A percentile compares a stretch with the other conserved stretches of the same genome.
Conservation (phyloP, 2,888 invertebrate species). For the Ophraella communa region DNA sequence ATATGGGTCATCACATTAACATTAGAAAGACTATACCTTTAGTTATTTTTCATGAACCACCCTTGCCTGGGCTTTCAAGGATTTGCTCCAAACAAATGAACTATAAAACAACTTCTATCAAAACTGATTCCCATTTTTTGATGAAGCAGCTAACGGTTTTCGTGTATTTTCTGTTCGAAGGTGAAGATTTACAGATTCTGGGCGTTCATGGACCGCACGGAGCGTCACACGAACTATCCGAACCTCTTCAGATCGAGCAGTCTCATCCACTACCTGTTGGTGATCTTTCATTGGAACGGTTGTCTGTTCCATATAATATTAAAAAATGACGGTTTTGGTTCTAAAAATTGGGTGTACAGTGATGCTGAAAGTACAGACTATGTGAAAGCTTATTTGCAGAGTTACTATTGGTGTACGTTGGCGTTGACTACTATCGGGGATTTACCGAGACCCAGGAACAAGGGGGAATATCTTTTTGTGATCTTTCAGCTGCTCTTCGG, state of each 20-base stretch:
- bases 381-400: conserved; percentile 94
- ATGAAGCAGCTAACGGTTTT: background rate
- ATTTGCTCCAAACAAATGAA: too few relatives aligned
- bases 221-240: conserved; percentile 98
- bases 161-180: conserved; percentile 26
- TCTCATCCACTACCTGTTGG: conserved; percentile 93
- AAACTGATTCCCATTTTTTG: background rate
- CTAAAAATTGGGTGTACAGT: conserved; percentile 88
- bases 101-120: too few relatives aligned
- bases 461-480: conserved; percentile 94
- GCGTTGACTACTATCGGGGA: conserved; percentile 96
- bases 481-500: conserved; percentile 94
- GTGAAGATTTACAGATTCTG: conserved; percentile 82
- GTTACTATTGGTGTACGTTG: conserved; percentile 98
- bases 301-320: conserved; percentile 97
- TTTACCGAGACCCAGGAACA: conserved; percentile 88
- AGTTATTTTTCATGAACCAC: too few relatives aligned
- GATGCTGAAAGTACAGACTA: conserved; percentile 87
- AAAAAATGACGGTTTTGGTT: conserved; percentile 94
- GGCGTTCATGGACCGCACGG: conserved; percentile 98
- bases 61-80: too few relatives aligned
- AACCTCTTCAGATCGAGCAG: conserved; percentile 93
- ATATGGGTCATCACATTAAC: too few relatives aligned
- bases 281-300: conserved; percentile 99
- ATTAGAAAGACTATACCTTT: too few relatives aligned